These are phyloP conservation scores for Eurystomus gularis DNA, from an alignment of 2,113 vertebrate genomes.

Conservation along the genomic window DNA sequence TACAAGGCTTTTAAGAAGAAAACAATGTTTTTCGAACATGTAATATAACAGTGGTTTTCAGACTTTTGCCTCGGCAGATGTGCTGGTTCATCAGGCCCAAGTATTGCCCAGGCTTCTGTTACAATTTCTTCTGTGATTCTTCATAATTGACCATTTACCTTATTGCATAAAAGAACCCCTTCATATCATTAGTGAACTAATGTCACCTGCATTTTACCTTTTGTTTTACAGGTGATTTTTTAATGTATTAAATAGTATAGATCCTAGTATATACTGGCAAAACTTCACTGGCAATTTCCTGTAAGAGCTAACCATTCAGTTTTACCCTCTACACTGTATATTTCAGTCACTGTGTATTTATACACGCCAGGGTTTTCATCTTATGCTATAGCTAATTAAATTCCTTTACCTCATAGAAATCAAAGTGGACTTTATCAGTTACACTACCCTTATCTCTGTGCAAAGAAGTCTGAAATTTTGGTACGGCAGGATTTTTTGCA, in stretches of 20 bases:
- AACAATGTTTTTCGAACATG: background rate
- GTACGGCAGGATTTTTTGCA: background rate
- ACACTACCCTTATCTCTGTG: background rate
- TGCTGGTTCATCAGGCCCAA: background rate
- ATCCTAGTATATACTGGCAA: background rate
- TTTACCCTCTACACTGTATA: background rate
- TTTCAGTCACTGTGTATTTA: background rate
- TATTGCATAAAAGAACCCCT: fast-evolving
- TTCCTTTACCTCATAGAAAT: background rate
- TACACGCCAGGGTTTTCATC: background rate
- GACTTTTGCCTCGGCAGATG: background rate
- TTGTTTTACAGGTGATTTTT: background rate
- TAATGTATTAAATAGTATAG: background rate
- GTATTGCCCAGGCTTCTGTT: background rate
- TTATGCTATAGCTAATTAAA: background rate
- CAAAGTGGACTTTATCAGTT: background rate
- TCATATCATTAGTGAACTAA: background rate
- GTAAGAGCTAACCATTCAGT: background rate
- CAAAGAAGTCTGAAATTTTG: background rate
- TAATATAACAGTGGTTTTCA: background rate
- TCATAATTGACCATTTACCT: background rate
- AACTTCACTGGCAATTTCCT: background rate
- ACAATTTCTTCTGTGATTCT: background rate
- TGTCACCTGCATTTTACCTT: fast-evolving
- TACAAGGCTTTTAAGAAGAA: background rate